These are phyloP conservation scores for Papilio machaon DNA, from an alignment of 1,140 invertebrate species.

Conservation along the genomic window DNA sequence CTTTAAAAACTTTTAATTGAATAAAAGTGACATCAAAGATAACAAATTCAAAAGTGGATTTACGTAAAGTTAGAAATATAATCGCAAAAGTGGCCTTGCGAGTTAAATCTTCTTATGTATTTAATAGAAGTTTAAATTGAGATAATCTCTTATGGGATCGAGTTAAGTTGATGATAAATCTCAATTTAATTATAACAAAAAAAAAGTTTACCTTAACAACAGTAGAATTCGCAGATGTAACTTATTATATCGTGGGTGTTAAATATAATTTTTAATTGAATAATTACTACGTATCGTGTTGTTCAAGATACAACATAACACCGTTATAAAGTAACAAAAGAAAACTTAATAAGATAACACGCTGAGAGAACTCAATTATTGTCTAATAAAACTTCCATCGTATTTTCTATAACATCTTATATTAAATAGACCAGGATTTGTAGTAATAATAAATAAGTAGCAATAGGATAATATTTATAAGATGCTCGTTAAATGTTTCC, in stretches of 20 bases:
- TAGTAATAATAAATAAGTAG: conserved; percentile 9
- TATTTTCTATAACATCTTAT: not conserved
- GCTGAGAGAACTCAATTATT: not conserved
- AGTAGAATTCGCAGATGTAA: too few species aligned
- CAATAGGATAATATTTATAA: conserved; percentile 13
- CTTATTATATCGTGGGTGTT: too few species aligned
- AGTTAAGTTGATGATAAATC: not conserved
- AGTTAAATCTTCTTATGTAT: not conserved
- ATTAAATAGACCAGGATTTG: not conserved
- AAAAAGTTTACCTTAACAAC: too few species aligned
- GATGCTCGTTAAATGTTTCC: not conserved
- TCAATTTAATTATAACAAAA: too few species aligned
- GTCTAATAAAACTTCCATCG: not conserved
- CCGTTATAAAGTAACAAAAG: not conserved
- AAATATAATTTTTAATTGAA: not conserved
- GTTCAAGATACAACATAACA: too few species aligned
- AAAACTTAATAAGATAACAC: not conserved
- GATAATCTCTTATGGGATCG: not conserved
- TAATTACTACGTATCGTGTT: too few species aligned
- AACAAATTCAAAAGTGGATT: conserved; percentile 4
- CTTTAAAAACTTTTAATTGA: conserved; percentile 20
- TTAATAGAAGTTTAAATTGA: not conserved
- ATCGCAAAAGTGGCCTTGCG: not conserved
- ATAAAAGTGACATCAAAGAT: conserved; percentile 22
- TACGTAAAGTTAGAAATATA: not conserved